Percentiles rank a stretch among this genome's conserved stretches.
These are phyloP conservation scores for Cromileptes altivelis DNA, from an alignment of 2,113 vertebrate genomes.

Conservation along the genomic window DNA sequence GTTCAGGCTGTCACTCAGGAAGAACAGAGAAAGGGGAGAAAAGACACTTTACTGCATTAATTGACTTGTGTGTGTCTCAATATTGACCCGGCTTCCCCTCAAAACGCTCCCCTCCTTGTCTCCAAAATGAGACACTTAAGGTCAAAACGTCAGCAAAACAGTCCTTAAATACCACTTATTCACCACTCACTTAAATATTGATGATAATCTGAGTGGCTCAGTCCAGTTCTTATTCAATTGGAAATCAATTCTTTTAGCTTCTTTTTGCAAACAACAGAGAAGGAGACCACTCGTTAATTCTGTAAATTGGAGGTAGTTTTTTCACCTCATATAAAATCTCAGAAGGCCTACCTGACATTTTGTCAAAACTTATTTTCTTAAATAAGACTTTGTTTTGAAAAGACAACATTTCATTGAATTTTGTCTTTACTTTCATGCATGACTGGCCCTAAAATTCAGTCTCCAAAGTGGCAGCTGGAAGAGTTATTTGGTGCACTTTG, in stretches of 20 bases:
- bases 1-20: constrained; percentile 76
- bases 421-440: neutral
- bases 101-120: constrained; percentile 20
- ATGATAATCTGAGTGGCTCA: constrained; percentile 69
- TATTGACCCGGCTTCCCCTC: constrained; percentile 59
- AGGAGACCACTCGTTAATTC: constrained; percentile 8
- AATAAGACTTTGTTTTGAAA: neutral
- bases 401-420: neutral
- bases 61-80: constrained; percentile 67
- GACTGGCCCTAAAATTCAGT: neutral
- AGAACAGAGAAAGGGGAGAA: constrained; percentile 66
- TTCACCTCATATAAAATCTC: neutral
- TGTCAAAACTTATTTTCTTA: neutral
- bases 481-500: neutral
- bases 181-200: constrained; percentile 76
- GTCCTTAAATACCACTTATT: constrained; percentile 77
- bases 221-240: constrained; percentile 49
- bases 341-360: neutral
- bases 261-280: constrained; percentile 29
- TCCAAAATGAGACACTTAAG: constrained; percentile 76
- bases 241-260: constrained; percentile 74
- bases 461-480: neutral
- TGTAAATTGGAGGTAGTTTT: constrained; percentile 14
- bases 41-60: constrained; percentile 73
- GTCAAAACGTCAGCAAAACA: constrained; percentile 76